phyloP scores from a whole-genome alignment of 2,888 invertebrate species.

The Ochropacha duplaris region DNA sequence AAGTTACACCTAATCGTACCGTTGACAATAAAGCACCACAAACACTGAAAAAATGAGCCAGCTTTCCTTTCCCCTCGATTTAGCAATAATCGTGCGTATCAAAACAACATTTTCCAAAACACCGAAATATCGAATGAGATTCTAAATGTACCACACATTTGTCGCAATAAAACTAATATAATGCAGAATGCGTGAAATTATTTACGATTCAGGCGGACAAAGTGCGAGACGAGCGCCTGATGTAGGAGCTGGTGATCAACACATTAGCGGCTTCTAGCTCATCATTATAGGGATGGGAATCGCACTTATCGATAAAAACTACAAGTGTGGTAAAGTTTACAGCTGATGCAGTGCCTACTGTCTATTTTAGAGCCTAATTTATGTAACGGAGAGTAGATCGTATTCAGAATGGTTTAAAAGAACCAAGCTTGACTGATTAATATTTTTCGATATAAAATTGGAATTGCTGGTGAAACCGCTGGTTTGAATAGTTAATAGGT shows the following conservation, averaged over 20 bases:
- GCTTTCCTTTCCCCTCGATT: neutral
- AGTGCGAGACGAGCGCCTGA: constrained; percentile 4
- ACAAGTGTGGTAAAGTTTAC: no score
- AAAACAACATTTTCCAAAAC: neutral
- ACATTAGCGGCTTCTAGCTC: constrained; percentile 23
- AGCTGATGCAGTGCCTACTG: no score
- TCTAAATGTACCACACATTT: constrained; percentile 14
- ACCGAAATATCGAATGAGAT: neutral
- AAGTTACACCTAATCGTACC: neutral
- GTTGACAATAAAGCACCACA: neutral
- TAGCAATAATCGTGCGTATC: constrained; percentile 3
- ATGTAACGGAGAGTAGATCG: no score
- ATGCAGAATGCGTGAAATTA: constrained; percentile 36
- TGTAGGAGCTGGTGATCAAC: constrained; percentile 31
- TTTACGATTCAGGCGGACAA: constrained; percentile 30
- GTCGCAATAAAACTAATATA: constrained; percentile 38
- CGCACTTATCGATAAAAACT: constrained; percentile 10
- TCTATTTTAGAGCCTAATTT: no score
- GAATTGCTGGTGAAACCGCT: no score
- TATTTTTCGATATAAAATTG: no score
- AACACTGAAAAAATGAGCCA: neutral
- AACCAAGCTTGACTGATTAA: no score
- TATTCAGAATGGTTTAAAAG: no score
- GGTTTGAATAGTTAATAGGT: no score
- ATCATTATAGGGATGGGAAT: constrained; percentile 5